Conservation (phyloP, 2,888 invertebrate species). For the Drosophila kanekoi region DNA sequence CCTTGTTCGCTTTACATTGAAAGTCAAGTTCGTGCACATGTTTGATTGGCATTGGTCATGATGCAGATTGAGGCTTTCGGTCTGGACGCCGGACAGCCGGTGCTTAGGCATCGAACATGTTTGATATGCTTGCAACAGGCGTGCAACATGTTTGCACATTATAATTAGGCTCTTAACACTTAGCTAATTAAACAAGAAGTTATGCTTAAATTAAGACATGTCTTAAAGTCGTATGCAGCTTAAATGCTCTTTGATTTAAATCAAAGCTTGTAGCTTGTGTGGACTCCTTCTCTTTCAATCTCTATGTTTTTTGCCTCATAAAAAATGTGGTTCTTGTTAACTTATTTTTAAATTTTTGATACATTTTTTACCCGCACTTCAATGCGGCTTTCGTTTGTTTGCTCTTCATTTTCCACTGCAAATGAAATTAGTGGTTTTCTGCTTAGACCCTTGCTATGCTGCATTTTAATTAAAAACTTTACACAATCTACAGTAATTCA, state of each 20-base stretch:
- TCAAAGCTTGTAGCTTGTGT: no score
- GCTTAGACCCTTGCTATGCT: slow-evolving; percentile 2
- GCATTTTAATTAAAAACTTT: slow-evolving; percentile 22
- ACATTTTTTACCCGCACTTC: background rate
- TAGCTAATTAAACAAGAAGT: background rate
- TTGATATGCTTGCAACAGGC: slow-evolving; percentile 17
- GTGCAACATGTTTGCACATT: slow-evolving; percentile 27
- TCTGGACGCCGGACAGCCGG: slow-evolving; percentile 26
- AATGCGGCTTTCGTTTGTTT: background rate
- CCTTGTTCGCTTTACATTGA: slow-evolving; percentile 79
- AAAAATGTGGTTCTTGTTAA: no score
- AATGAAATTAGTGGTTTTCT: background rate
- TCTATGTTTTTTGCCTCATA: no score
- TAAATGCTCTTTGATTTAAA: no score
- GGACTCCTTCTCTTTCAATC: no score
- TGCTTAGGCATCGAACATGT: slow-evolving; percentile 37
- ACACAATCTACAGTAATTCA: slow-evolving; percentile 1
- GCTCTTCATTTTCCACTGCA: background rate
- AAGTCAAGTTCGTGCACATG: slow-evolving; percentile 80
- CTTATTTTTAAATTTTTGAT: background rate
- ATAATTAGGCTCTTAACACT: background rate
- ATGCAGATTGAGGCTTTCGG: slow-evolving; percentile 15
- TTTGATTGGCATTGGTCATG: slow-evolving; percentile 74
- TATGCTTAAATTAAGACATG: background rate
- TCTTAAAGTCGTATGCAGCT: background rate